Base-by-base conservation (phyloP, 2,888 invertebrate genomes). In the Limulus polyphemus region DNA sequence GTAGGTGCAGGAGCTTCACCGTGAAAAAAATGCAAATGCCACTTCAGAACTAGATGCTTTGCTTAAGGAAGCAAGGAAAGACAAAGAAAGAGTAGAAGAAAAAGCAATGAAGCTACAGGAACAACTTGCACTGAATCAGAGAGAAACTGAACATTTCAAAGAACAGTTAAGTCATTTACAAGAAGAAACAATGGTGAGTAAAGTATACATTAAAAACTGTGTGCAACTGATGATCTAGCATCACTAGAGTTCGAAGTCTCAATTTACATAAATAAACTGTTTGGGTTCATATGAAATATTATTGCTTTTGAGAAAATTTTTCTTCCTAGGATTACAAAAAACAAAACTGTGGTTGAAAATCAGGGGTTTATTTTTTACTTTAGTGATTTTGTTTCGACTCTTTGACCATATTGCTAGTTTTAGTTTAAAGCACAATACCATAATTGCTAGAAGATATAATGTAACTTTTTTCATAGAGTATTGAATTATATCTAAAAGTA, bases 31-130 rank as follows among this genome's bases (percentile, higher is more conserved):
- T 60, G 77, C 84, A 48, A 83, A 83, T 64, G 84, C 83, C 69
- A 85, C 85, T 72, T 83, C 84, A 52, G 87, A 88, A 73, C 75
- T 87, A 55, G 85, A 86, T 67, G 84, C 85, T 71, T 75, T 87
- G 13, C 73, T 88, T 58, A 75, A 75, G 64, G 72, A 73, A 57
- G 73, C 76, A 2, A 70, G 78, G 17, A 83, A 83, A 66, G 88
- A 89, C 70, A 88, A 88, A 72, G 87, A 87, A 70, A 79, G 82
- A 1, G 75, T 86, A 1, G 87, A 77, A 59, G 73, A 72, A 55
- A 71, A 72, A 59, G 67, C 75, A n/a, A 71, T 75, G 5, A 71
- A 72, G 50, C 69, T 74, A 47, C 74, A 74, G 60, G 76, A 77
- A 59, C 83, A 85, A 69, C 75, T 85, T 61, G 83, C 85, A 1